Percentiles rank a stretch among this genome's conserved stretches.
Conservation (phyloP, 2,113 vertebrate species). For the Equus przewalskii region DNA sequence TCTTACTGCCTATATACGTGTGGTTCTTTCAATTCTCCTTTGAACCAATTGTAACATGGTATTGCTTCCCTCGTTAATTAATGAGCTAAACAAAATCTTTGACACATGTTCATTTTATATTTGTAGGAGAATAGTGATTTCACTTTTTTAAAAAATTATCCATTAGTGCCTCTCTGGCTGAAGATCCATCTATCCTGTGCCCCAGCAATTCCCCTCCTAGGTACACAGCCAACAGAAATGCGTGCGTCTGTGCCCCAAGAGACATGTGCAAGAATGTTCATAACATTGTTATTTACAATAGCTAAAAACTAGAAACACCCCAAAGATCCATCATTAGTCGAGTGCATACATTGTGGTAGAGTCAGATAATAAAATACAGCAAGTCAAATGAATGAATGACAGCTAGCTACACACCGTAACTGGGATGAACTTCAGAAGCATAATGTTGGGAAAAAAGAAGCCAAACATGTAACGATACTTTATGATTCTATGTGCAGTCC, state of each 20-base stretch:
- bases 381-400: not conserved
- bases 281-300: not conserved
- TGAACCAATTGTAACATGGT: not conserved
- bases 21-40: not conserved
- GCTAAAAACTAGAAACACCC: not conserved
- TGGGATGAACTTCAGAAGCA: not conserved
- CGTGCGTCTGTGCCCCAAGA: not conserved
- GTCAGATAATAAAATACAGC: not conserved
- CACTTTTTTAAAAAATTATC: not conserved
- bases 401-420: not conserved
- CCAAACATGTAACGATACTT: not conserved
- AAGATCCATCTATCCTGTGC: not conserved
- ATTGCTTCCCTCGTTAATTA: not conserved
- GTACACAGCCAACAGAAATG: not conserved
- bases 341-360: not conserved
- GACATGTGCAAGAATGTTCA: not conserved
- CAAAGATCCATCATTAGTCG: not conserved
- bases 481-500: not conserved
- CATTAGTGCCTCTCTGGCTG: not conserved
- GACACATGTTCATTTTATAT: not conserved
- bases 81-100: not conserved
- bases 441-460: not conserved
- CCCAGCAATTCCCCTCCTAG: not conserved
- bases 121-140: not conserved
- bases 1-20: not conserved